These are phyloP conservation scores for Cheilosia variabilis DNA, from an alignment of 2,888 invertebrate genomes.

Conservation along the genomic window DNA sequence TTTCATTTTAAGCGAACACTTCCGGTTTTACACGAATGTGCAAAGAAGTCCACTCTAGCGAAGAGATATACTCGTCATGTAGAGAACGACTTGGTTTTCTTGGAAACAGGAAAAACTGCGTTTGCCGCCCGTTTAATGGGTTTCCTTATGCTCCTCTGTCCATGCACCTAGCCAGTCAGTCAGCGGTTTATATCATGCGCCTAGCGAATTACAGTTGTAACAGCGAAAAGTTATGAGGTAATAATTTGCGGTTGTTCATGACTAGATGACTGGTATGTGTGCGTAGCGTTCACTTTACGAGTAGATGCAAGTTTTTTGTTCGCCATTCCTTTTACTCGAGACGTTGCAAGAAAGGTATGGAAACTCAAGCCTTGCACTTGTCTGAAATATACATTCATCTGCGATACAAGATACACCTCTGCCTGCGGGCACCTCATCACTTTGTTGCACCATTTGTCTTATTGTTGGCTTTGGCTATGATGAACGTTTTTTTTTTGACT, in stretches of 20 bases:
- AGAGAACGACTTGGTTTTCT: constrained; percentile 12
- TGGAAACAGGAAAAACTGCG: constrained; percentile 53
- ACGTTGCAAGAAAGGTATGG: neutral
- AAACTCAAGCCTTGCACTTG: constrained; percentile 42
- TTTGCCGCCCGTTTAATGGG: constrained; percentile 36
- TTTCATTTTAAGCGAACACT: constrained; percentile 61
- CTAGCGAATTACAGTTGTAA: constrained; percentile 66
- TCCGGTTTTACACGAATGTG: constrained; percentile 47
- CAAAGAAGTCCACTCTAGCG: neutral
- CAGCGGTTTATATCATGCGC: constrained; percentile 26
- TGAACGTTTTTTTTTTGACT: constrained; percentile 45
- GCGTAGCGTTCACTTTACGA: constrained; percentile 13
- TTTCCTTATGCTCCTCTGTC: constrained; percentile 48
- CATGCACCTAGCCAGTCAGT: constrained; percentile 2
- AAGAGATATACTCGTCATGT: neutral
- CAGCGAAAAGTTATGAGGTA: constrained; percentile 69
- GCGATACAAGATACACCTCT: neutral
- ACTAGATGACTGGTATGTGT: constrained; percentile 8
- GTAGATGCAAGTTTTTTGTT: constrained; percentile 1
- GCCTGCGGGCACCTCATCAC: constrained; percentile 21
- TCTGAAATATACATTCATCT: neutral
- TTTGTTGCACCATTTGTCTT: constrained; percentile 48
- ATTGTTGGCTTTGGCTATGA: constrained; percentile 40
- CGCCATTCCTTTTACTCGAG: constrained; percentile 3
- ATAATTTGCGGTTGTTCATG: constrained; percentile 73